Evolutionary conservation across 2,113 vertebrate species (phyloP), one percentile per base, ranked within the genome.

Genomic region (Indri indri): DNA sequence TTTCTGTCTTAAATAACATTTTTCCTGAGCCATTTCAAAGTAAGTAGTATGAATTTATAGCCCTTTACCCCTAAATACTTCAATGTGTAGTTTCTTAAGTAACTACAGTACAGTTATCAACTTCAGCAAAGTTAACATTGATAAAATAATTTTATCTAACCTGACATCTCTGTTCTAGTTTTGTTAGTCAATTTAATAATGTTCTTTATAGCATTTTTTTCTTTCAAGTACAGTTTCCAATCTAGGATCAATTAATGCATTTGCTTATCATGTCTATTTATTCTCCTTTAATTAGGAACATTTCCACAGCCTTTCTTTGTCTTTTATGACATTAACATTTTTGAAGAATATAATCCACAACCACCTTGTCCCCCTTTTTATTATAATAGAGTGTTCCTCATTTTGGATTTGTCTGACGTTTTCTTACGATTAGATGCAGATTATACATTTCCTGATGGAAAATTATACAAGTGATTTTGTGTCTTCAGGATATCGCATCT

Each of bases 371-470:
- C 14, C 22, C 52, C 14, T 52, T 84, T 84, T 85, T 54, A 47
- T 47, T 47, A 47, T 47, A 45, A 79, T 47, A 54, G 5, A 65
- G 54, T 61, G 27, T 59, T 85, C 59, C 37, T 90, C 20, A 18
- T 74, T 96, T 96, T 65, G 57, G 73, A 90, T 91, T 90, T 94
- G 47, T 87, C 74, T 74, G 27, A 11, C 76, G 2, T 85, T 85
- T 80, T 34, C 42, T 90, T 80, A 34, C 50, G 11, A 68, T 92
- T 57, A 90, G n/a, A 73, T 61, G 12, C 32, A 90, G 42, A 13
- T 90, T 86, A 34, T 73, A 37, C 54, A 66, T 93, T 73, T 47
- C 74, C 27, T 73, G 20, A 50, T 74, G 25, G 73, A 96, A 81
- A 80, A 54, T 32, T 34, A 27, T 20, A 4, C 17, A 87, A 86